These are phyloP conservation scores for Bibio marci DNA, from an alignment of 2,888 invertebrate genomes.

Conservation along the genomic window DNA sequence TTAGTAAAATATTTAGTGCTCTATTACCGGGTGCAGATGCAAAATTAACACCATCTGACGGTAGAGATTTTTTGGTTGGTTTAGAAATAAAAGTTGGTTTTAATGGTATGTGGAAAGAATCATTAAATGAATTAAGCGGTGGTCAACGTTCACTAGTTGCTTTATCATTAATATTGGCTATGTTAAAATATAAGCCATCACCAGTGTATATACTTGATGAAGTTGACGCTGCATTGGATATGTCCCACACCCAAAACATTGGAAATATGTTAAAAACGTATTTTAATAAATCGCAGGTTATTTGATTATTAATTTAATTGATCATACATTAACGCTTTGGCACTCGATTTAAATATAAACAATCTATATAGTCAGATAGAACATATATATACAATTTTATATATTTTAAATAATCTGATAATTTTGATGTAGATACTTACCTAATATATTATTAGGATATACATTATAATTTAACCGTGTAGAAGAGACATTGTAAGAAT, in stretches of 20 bases:
- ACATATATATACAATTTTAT: too few relatives aligned
- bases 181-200: constrained; percentile 94
- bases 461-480: too few relatives aligned
- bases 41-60: constrained; percentile 60
- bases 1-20: constrained; percentile 84
- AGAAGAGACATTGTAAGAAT: too few relatives aligned
- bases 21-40: constrained; percentile 84
- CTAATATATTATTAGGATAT: too few relatives aligned
- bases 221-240: constrained; percentile 94
- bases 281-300: constrained; percentile 72
- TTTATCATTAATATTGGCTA: constrained; percentile 84
- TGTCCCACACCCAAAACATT: constrained; percentile 97
- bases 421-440: too few relatives aligned
- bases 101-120: constrained; percentile 90
- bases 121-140: constrained; percentile 86
- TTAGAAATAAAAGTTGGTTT: constrained; percentile 85
- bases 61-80: constrained; percentile 61
- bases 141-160: constrained; percentile 94
- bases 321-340: not conserved
- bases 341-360: not conserved
- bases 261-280: constrained; percentile 85
- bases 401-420: too few relatives aligned
- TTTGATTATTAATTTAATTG: not conserved
- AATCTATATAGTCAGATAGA: constrained; percentile 5
- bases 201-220: constrained; percentile 98